These are phyloP conservation scores for Ploceus nigricollis DNA, from an alignment of 2,113 vertebrate species.

Conservation along the genomic window DNA sequence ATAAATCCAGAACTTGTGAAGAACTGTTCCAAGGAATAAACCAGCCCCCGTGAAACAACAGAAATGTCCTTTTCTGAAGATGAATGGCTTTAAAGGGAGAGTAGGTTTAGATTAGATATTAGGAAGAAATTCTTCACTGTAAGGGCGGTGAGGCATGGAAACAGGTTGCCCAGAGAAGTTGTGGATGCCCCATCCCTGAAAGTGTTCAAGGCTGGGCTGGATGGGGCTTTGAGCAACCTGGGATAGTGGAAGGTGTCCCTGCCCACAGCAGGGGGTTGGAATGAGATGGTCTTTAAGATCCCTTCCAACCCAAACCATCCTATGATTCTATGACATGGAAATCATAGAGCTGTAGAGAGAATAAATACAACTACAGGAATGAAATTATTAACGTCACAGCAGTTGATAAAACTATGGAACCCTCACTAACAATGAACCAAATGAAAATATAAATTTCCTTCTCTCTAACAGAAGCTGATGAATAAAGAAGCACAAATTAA, in stretches of 20 bases:
- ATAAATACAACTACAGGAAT: background rate
- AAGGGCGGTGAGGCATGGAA: background rate
- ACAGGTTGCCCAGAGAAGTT: background rate
- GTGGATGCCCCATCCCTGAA: background rate
- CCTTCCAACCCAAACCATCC: background rate
- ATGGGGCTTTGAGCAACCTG: background rate
- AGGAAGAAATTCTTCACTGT: background rate
- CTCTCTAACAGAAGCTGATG: background rate
- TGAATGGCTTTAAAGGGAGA: background rate
- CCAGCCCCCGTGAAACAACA: background rate
- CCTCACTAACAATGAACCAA: background rate
- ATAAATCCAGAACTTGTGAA: background rate
- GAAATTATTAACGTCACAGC: background rate
- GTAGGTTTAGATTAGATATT: background rate
- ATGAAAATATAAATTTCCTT: background rate
- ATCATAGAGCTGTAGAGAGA: background rate
- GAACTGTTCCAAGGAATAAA: background rate
- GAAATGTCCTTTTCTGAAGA: background rate
- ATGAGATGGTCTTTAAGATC: background rate
- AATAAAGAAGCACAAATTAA: slow-evolving; percentile 16
- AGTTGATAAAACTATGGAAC: background rate
- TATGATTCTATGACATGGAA: background rate
- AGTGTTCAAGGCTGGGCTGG: background rate
- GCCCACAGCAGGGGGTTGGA: background rate
- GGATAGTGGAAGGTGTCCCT: background rate